Base-by-base conservation (phyloP, 2,113 vertebrate species). In the Entomyzon cyanotis region DNA sequence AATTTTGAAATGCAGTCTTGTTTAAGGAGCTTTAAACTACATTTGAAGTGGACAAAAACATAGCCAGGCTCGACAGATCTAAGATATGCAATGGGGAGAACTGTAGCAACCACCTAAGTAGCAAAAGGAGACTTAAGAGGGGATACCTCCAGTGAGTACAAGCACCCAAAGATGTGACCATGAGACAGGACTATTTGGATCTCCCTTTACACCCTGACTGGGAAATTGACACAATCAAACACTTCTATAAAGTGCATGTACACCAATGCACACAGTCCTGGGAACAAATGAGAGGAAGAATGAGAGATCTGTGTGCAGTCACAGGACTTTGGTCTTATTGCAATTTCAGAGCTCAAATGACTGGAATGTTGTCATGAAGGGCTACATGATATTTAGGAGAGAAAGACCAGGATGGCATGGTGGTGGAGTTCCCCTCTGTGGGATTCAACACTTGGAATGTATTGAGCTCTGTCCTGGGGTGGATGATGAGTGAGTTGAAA, bases 1-100 rank as follows among this genome's bases (percentile, higher is more conserved):
- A 42, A 1, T 47, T 83, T 37, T 50, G 30, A 65, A 41, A 56
- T 7, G 1, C 2, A 25, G 5, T n/a, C 44, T 46, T 67, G 9
- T 19, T 58, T n/a, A 4, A 67, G 25, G 25, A 59, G 9, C 6
- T 75, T 65, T 67, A 39, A 59, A 24, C 13, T 53, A 39, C 23
- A 44, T 59, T 59, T 89, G 23, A 74, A 46, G 15, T 8, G 37
- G 19, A 17, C 22, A 44, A 42, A 31, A 37, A 12, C 21, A 44
- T 9, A 42, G n/a, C 35, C 20, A 56, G 42, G 25, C 22, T 44
- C 0, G 0, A 35, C 27, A 50, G 59, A 24, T 44, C 16, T 3
- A 44, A 65, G 12, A 15, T 24, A 19, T 59, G 28, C 11, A 12
- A 33, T 37, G 18, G 22, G 15, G 22, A 50, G 12, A 37, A 19